Base-by-base conservation (phyloP, 2,797 vertebrate genomes). In the Phrynocephalus forsythii region DNA sequence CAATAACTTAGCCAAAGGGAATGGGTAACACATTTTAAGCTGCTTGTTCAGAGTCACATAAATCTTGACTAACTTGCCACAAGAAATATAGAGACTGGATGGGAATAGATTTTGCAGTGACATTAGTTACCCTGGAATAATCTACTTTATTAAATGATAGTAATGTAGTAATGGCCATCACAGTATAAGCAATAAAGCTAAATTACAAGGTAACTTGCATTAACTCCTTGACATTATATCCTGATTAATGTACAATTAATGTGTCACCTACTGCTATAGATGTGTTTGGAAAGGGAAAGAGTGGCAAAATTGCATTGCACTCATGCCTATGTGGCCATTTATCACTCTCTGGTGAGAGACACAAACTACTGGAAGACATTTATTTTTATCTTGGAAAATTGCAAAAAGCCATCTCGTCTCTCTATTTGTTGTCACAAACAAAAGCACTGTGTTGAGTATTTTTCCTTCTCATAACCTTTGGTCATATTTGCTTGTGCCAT, bases 191-290 rank as follows among this genome's bases (percentile, higher is more conserved):
- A 92, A 91, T 92, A 91, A 93, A 92, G 88, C 91, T 91, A 94
- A 93, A 96, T 94, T 92, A 95, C 90, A 93, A 92, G 92, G 92
- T 92, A 90, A 85, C 88, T 92, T 93, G 93, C 95, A 91, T 93
- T 93, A 95, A 91, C 90, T 89, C 73, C 82, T 88, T 89, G 92
- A 94, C 91, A 94, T 92, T 95, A 90, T 95, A 88, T 90, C 90
- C 94, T 95, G 94, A 95, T 92, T 92, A 94, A 96, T 91, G 94
- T 86, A 93, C 94, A 94, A 94, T 96, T 93, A 95, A 93, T 92
- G 93, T 92, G 90, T 94, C 94, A 82, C 83, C 87, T 81, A 82
- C 86, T 82, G 88, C 88, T 87, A 66, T 7, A 83, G 92, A 67
- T 76, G 90, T 92, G 91, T 94, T 94, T 90, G 85, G 86, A 91